Evolutionary conservation across 2,113 vertebrate genomes (phyloP).

Genomic region (Sclerurus mexicanus): DNA sequence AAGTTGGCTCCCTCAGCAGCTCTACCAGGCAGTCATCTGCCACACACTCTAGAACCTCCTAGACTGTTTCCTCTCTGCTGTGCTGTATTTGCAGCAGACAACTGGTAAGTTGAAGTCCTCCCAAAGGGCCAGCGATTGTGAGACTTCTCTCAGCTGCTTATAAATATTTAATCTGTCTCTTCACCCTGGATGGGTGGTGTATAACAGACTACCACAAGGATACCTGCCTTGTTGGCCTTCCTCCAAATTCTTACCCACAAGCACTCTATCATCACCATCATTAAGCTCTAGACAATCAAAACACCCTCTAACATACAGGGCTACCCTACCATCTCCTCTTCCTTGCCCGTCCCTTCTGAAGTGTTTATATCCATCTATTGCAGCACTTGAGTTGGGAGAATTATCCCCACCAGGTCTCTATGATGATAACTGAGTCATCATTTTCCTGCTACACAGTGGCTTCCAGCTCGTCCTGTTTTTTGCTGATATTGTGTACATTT

Average conservation of each 20-base stretch:
- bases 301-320: no score
- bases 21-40: neutral
- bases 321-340: neutral
- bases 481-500: neutral
- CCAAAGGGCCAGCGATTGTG: neutral
- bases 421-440: neutral
- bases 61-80: neutral
- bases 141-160: neutral
- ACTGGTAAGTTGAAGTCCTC: neutral
- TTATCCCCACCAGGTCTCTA: neutral
- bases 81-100: neutral
- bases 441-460: neutral
- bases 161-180: neutral
- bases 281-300: neutral
- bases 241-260: neutral
- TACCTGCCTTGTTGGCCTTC: neutral
- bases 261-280: neutral
- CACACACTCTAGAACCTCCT: neutral
- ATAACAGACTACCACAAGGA: neutral
- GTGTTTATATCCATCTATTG: neutral
- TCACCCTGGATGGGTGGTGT: neutral
- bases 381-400: neutral
- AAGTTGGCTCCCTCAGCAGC: neutral
- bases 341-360: neutral
- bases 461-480: neutral